Base-by-base conservation (phyloP, 2,888 invertebrate species). In the Myopa testacea region DNA sequence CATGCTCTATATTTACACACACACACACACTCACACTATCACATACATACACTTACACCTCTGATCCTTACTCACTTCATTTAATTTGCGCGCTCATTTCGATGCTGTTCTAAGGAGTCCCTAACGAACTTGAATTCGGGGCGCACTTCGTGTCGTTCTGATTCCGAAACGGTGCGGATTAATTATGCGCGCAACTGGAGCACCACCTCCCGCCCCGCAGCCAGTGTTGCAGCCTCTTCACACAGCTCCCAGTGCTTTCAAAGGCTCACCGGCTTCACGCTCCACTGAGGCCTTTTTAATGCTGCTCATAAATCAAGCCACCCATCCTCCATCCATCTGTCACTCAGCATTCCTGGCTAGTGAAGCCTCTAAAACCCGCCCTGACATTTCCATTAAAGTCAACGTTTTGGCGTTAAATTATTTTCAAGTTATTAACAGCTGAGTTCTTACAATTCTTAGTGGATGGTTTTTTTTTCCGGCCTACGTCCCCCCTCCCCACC, bases 221-320 rank as follows among this genome's bases (percentile, higher is more conserved):
- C 50, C 50, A 50, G 50, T 8, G 50, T 50, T 50, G 50, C 50
- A 50, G 6, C 7, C 50, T 50, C n/a, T n/a, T n/a, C n/a, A n/a
- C n/a, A n/a, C n/a, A n/a, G n/a, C n/a, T n/a, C n/a, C n/a, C 12
- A 50, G 12, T 50, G 12, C 6, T 50, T 50, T 50, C 50, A 40
- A 40, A 40, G 40, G 4, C 5, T 40, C 5, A 8, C 40, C n/a
- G 6, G 16, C 55, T 12, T 55, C 4, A 55, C 37, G 19, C 37
- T 26, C 14, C 37, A 37, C 26, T 65, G 37, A 65, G 34, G 34
- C 6, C 38, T 65, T 65, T 65, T 65, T 10, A 3, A 8, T 14
- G 65, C 34, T 37, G 34, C 65, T 37, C 65, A 65, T 65, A 65
- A 65, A 65, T 65, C 34, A 65, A 65, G 65, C 4, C 65, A 38